A percentile compares a stretch with the other conserved stretches of the same genome.
Conservation (phyloP, 2,888 invertebrate species). For the Polydesmus complanatus region DNA sequence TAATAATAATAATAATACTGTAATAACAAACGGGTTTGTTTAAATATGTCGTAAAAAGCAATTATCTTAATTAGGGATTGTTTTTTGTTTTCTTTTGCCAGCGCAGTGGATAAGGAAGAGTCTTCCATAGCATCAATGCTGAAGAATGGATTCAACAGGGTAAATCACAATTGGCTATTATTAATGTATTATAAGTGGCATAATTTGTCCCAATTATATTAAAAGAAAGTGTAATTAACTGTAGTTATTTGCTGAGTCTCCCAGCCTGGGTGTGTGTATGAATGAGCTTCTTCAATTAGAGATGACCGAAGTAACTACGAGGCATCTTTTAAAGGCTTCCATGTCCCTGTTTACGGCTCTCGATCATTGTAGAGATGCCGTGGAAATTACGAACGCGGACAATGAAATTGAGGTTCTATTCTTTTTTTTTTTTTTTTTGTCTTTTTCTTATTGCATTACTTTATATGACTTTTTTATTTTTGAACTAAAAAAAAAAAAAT, state of each 20-base stretch:
- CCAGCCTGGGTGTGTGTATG: slow-evolving; percentile 39
- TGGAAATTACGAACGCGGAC: slow-evolving; percentile 73
- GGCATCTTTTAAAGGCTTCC: slow-evolving; percentile 60
- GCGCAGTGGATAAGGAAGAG: slow-evolving; percentile 71
- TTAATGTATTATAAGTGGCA: not conserved
- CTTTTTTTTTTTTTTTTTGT: not conserved
- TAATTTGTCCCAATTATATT: not conserved
- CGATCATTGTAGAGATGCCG: slow-evolving; percentile 69
- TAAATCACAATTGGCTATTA: slow-evolving; percentile 37
- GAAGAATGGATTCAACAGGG: slow-evolving; percentile 76
- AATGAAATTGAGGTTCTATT: slow-evolving; percentile 57
- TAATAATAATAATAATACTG: no score
- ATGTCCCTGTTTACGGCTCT: slow-evolving; percentile 71
- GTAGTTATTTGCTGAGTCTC: slow-evolving; percentile 41
- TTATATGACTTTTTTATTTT: no score
- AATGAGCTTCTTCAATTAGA: slow-evolving; percentile 65
- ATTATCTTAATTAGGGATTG: slow-evolving; percentile 18
- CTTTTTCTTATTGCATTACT: no score
- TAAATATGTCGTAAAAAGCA: not conserved
- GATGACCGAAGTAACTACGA: slow-evolving; percentile 57
- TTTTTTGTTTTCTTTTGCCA: slow-evolving; percentile 39
- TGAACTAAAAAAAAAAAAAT: no score
- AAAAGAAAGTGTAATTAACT: slow-evolving; percentile 21
- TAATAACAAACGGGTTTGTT: no score
- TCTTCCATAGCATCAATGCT: slow-evolving; percentile 58